These are phyloP conservation scores for Ibidorhyncha struthersii DNA, from an alignment of 2,113 vertebrate genomes.

Conservation along the genomic window DNA sequence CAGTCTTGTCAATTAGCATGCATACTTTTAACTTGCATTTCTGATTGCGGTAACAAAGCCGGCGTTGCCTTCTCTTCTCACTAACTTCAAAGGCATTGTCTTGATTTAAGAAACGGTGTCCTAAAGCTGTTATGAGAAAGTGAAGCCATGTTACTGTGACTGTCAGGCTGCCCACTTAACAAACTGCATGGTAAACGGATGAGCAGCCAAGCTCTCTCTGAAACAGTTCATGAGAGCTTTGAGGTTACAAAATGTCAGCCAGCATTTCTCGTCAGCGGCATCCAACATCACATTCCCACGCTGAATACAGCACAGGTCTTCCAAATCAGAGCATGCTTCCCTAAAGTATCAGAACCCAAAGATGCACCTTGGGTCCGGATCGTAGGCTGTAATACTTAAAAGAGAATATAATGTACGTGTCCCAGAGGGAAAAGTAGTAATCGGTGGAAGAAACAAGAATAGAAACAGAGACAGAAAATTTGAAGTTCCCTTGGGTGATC, in stretches of 20 bases:
- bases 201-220: constrained; percentile 6
- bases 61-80: neutral
- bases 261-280: neutral
- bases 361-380: neutral
- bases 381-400: neutral
- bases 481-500: neutral
- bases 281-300: neutral
- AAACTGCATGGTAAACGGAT: neutral
- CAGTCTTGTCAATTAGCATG: constrained; percentile 9
- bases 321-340: neutral
- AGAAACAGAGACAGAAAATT: neutral
- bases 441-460: neutral
- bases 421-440: neutral
- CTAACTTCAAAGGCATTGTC: constrained; percentile 23
- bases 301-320: neutral
- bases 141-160: neutral
- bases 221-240: neutral
- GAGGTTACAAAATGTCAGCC: neutral
- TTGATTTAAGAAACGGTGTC: neutral
- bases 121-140: neutral
- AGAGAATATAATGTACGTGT: rapidly evolving
- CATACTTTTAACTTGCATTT: constrained; percentile 7
- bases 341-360: neutral
- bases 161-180: constrained; percentile 9
- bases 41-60: constrained; percentile 13